Evolutionary conservation across 1,140 invertebrate species (phyloP).

Genomic region (Pollicipes pollicipes): DNA sequence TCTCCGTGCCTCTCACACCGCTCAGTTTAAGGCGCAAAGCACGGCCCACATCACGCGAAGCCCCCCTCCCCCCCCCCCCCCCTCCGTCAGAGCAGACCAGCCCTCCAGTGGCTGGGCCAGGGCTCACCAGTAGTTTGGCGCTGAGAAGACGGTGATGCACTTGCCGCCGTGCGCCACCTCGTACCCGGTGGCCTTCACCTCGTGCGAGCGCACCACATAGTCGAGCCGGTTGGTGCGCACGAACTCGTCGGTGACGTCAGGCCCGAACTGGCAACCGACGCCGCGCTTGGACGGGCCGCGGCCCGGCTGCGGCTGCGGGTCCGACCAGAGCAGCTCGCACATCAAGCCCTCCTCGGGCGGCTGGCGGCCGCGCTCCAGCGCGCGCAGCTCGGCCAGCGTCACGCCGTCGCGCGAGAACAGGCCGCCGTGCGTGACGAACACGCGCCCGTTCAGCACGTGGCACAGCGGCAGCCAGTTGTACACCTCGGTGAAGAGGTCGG

Average conservation of each 20-base stretch:
- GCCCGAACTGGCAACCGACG: constrained; percentile 95
- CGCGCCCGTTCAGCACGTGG: constrained; percentile 81
- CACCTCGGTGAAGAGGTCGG: constrained; percentile 91
- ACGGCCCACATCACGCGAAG: too few relatives aligned
- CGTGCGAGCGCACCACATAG: constrained; percentile 90
- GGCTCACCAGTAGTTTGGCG: constrained; percentile 92
- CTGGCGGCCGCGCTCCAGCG: too few relatives aligned
- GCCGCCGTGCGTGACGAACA: constrained; percentile 82
- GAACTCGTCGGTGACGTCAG: constrained; percentile 84
- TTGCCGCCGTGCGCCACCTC: constrained; percentile 84
- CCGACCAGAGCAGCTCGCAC: constrained; percentile 96
- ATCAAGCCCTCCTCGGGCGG: constrained; percentile 87
- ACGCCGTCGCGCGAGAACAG: constrained; percentile 75
- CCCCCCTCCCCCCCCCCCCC: not conserved
- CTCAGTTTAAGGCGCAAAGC: too few relatives aligned
- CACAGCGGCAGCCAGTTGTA: constrained; percentile 94
- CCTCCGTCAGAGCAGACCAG: not conserved
- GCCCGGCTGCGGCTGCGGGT: constrained; percentile 76
- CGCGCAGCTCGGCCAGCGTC: constrained; percentile 72
- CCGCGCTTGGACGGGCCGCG: constrained; percentile 85
- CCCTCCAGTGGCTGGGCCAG: not conserved
- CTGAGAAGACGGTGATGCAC: constrained; percentile 91
- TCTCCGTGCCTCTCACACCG: too few relatives aligned
- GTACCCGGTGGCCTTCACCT: constrained; percentile 93
- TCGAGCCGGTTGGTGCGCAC: constrained; percentile 67